These are phyloP conservation scores for Noctua comes DNA, from an alignment of 2,888 invertebrate genomes.

Conservation along the genomic window DNA sequence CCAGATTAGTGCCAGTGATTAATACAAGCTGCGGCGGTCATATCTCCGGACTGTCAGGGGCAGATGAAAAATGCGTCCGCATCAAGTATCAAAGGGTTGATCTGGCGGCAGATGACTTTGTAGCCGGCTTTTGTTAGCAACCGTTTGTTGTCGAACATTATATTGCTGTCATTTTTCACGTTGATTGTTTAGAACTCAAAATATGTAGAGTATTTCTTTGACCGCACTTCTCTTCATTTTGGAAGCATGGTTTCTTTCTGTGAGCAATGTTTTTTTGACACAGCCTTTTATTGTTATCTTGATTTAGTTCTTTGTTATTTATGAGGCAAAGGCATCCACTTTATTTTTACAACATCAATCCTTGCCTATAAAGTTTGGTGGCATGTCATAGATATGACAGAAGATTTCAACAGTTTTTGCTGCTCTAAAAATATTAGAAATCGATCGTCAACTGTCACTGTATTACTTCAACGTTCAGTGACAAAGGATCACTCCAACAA, in stretches of 20 bases:
- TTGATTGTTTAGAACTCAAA: constrained; percentile 46
- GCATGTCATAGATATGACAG: neutral
- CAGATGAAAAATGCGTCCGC: constrained; percentile 66
- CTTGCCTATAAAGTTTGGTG: neutral
- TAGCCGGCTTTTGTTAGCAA: constrained; percentile 60
- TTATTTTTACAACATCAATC: constrained; percentile 6
- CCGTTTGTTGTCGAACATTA: constrained; percentile 55
- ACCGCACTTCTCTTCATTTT: constrained; percentile 23
- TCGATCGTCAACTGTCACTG: constrained; percentile 8
- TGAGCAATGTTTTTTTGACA: constrained; percentile 32
- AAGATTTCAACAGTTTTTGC: neutral
- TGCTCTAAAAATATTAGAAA: constrained; percentile 8
- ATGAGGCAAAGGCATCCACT: constrained; percentile 17
- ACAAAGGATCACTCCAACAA: constrained; percentile 14
- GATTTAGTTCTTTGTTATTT: constrained; percentile 25
- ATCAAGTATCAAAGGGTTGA: constrained; percentile 70
- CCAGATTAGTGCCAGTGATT: constrained; percentile 75
- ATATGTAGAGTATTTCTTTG: constrained; percentile 41
- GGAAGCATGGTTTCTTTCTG: constrained; percentile 1
- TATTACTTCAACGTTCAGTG: constrained; percentile 16
- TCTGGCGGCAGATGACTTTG: constrained; percentile 59
- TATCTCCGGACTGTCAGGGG: constrained; percentile 65
- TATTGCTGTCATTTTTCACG: constrained; percentile 49
- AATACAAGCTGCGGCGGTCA: constrained; percentile 66
- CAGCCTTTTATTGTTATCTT: constrained; percentile 5